These are phyloP conservation scores for Drosophila eohydei DNA, from an alignment of 2,888 invertebrate species.

Conservation along the genomic window DNA sequence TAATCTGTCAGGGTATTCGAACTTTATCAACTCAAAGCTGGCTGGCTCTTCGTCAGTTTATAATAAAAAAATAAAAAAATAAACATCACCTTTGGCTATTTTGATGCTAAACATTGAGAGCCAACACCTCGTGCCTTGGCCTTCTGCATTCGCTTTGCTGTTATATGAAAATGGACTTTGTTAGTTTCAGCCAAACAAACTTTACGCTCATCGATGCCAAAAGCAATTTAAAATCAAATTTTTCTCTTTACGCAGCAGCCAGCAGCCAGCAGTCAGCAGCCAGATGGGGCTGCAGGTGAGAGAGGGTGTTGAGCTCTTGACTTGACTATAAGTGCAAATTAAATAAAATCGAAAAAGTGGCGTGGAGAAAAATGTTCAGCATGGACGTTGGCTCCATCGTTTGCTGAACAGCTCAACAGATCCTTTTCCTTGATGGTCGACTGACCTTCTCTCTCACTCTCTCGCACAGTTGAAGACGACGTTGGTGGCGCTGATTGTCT, in stretches of 20 bases:
- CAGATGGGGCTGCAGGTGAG: constrained; percentile 1
- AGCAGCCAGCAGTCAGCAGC: background rate
- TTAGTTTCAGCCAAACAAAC: constrained; percentile 66
- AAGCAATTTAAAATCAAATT: constrained; percentile 79
- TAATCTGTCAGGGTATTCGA: background rate
- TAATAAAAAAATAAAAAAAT: constrained; percentile 13
- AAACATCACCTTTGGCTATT: constrained; percentile 69
- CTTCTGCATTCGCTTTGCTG: constrained; percentile 20
- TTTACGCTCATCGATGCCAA: constrained; percentile 62
- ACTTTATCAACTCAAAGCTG: background rate
- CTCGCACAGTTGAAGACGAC: constrained; percentile 9
- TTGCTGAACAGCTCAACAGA: constrained; percentile 31
- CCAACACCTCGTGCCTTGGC: constrained; percentile 42
- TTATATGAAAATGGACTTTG: constrained; percentile 60
- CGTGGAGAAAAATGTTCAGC: constrained; percentile 55
- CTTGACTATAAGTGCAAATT: constrained; percentile 72
- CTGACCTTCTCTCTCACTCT: background rate
- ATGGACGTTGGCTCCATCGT: constrained; percentile 22
- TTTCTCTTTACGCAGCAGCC: constrained; percentile 37
- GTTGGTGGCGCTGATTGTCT: constrained; percentile 68
- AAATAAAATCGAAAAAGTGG: constrained; percentile 71
- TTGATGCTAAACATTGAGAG: constrained; percentile 47
- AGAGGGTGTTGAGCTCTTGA: constrained; percentile 27
- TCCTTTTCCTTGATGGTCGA: constrained; percentile 13
- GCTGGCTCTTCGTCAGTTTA: constrained; percentile 20